Percentiles rank a stretch among this genome's conserved stretches.
These are phyloP conservation scores for Zoanthus sociatus DNA, from an alignment of 92 coral and sea anemone species.

Conservation along the genomic window DNA sequence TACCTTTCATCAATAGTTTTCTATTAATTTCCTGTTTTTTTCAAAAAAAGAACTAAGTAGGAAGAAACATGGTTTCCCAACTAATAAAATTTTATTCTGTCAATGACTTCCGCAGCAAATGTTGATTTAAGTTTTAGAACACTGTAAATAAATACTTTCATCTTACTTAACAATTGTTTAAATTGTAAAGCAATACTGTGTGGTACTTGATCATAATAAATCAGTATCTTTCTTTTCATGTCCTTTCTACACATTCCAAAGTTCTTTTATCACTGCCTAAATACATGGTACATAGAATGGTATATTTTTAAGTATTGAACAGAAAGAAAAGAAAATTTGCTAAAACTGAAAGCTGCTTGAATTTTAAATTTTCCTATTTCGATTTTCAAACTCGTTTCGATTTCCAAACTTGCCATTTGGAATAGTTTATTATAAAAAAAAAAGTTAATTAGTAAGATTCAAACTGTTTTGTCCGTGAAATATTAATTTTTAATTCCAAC, in stretches of 20 bases:
- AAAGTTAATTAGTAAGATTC: background rate
- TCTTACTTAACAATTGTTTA: background rate
- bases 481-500: background rate
- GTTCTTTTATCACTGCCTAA: too few species aligned
- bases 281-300: too few species aligned
- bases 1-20: background rate
- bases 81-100: background rate
- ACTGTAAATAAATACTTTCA: background rate
- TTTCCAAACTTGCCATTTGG: background rate
- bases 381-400: background rate
- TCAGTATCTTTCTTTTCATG: background rate
- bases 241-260: too few species aligned
- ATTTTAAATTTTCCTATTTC: background rate
- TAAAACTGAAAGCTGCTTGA: background rate
- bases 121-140: background rate
- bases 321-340: background rate
- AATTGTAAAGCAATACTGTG: background rate
- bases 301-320: background rate
- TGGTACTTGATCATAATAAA: background rate
- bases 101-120: background rate
- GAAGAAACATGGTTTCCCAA: background rate
- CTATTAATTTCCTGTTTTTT: slow-evolving; percentile 1
- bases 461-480: background rate
- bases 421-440: background rate
- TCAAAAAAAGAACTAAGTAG: background rate